A percentile compares a stretch with the other conserved stretches of the same genome.
phyloP scores from a whole-genome alignment of 2,797 vertebrate genomes.

The Typhlichthys eigenmanni region DNA sequence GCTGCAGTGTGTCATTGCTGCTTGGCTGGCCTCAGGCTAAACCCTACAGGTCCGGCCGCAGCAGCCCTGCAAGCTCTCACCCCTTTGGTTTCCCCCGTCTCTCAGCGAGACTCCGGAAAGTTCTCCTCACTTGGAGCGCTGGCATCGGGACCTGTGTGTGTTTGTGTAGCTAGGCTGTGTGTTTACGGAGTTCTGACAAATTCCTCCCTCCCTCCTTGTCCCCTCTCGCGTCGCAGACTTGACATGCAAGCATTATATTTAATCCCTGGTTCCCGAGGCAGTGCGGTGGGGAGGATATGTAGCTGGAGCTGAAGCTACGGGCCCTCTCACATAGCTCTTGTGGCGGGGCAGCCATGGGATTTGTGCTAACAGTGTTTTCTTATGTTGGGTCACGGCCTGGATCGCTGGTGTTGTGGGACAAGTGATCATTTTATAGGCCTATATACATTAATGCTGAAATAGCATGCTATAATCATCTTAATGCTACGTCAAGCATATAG shows the following conservation, averaged over 20 bases:
- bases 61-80: conserved; percentile 70
- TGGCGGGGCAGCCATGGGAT: conserved; percentile 47
- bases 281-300: conserved; percentile 55
- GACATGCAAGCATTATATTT: conserved; percentile 74
- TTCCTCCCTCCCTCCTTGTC: conserved; percentile 69
- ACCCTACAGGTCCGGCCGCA: conserved; percentile 71
- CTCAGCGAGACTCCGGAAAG: conserved; percentile 65
- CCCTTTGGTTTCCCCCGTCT: conserved; percentile 67
- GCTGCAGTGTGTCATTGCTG: conserved; percentile 77
- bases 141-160: conserved; percentile 63
- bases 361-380: conserved; percentile 58
- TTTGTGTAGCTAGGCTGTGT: conserved; percentile 33
- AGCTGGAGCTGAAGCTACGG: conserved; percentile 51
- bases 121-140: conserved; percentile 63
- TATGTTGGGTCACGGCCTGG: conserved; percentile 38
- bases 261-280: conserved; percentile 65
- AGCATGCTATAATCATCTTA: conserved; percentile 15
- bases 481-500: neutral
- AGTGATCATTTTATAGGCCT: conserved; percentile 36
- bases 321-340: conserved; percentile 52
- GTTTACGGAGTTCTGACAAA: conserved; percentile 80
- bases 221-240: conserved; percentile 57
- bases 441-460: conserved; percentile 52
- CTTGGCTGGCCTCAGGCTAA: conserved; percentile 89
- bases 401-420: conserved; percentile 42